Evolutionary conservation across 2,888 invertebrate species (phyloP).

Genomic region (Zelleria hepariella): DNA sequence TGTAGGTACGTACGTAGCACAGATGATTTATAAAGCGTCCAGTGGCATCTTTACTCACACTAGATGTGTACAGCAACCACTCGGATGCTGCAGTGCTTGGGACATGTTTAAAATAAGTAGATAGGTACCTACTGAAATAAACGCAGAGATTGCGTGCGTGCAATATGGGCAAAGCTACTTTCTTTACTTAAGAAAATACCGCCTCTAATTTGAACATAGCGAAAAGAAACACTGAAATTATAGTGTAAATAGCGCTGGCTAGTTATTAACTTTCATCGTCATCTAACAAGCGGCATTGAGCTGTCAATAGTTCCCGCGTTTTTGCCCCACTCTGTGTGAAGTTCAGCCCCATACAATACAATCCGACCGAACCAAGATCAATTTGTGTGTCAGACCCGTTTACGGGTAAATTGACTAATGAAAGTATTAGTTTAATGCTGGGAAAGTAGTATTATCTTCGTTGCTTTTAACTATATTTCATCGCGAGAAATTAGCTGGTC

Average conservation of each 20-base stretch:
- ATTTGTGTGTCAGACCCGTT: background rate
- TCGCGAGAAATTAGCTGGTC: background rate
- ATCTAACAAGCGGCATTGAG: slow-evolving; percentile 22
- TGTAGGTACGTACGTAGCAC: too few species aligned
- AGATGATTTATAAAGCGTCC: too few species aligned
- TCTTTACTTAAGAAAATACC: background rate
- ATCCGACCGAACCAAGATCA: background rate
- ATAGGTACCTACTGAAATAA: background rate
- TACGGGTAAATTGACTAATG: background rate
- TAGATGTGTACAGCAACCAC: too few species aligned
- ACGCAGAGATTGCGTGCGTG: background rate
- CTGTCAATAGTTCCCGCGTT: slow-evolving; percentile 48
- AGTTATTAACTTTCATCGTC: slow-evolving; percentile 47
- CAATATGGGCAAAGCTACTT: background rate
- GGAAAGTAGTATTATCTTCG: background rate
- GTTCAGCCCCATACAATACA: background rate
- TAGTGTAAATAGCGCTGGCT: slow-evolving; percentile 20
- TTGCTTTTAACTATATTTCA: background rate
- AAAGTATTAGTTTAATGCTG: slow-evolving; percentile 1
- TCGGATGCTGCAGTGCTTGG: too few species aligned
- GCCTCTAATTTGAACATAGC: background rate
- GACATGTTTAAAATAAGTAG: too few species aligned
- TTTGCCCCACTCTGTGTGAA: slow-evolving; percentile 26
- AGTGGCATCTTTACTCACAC: too few species aligned
- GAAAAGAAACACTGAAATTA: slow-evolving; percentile 4